These are phyloP conservation scores for Tanypteryx hageni DNA, from an alignment of 2,888 invertebrate genomes.

Conservation along the genomic window DNA sequence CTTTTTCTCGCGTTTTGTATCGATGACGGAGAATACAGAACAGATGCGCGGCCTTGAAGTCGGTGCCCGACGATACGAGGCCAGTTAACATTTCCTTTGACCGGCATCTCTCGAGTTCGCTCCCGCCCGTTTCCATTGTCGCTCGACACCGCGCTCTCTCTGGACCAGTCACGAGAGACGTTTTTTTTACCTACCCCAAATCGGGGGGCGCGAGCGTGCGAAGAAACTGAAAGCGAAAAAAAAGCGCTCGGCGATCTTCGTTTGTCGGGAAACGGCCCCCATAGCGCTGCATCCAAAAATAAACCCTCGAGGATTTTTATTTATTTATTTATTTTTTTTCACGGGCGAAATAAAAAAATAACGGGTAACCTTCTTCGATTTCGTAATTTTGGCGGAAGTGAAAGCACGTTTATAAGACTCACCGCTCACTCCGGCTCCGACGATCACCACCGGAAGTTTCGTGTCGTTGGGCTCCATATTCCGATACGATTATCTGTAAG, in stretches of 20 bases:
- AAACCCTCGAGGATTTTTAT: neutral
- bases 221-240: neutral
- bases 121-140: no score
- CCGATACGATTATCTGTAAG: neutral
- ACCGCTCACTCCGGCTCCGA: conserved; percentile 70
- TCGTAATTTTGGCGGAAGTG: neutral
- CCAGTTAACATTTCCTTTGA: no score
- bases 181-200: no score
- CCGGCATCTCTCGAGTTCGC: no score
- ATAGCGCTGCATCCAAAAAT: neutral
- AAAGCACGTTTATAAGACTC: neutral
- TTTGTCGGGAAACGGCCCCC: neutral
- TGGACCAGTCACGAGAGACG: no score
- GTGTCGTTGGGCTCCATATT: neutral
- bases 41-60: no score
- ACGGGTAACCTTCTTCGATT: neutral
- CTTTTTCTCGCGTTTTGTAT: no score
- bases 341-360: neutral
- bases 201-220: neutral
- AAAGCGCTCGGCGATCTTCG: neutral
- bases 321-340: neutral
- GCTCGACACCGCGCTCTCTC: no score
- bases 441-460: conserved; percentile 68
- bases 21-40: no score
- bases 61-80: no score